Evolutionary conservation across 2,888 invertebrate species (phyloP).

Genomic region (Plusia festucae): DNA sequence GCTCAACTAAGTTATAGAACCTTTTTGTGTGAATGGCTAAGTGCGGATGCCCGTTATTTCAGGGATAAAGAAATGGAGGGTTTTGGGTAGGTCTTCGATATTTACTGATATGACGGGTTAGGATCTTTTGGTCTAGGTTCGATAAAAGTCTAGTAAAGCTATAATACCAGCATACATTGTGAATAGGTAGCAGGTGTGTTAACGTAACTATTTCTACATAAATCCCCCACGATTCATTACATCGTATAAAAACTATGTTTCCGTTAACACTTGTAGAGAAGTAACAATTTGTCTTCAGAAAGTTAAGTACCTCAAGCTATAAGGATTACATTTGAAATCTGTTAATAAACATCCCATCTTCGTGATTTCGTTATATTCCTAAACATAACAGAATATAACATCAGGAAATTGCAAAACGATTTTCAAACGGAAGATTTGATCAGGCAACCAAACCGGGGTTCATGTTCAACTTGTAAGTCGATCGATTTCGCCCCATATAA

Average conservation of each 20-base stretch:
- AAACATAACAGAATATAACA: too few relatives aligned
- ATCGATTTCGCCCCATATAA: conserved; percentile 2
- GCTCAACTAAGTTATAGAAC: conserved; percentile 40
- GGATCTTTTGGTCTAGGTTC: too few relatives aligned
- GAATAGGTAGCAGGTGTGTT: too few relatives aligned
- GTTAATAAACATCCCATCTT: background rate
- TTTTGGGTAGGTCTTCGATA: too few relatives aligned
- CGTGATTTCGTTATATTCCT: too few relatives aligned
- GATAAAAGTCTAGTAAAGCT: too few relatives aligned
- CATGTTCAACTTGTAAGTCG: conserved; percentile 2
- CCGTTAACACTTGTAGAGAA: background rate
- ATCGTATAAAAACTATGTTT: background rate
- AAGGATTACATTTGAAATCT: background rate
- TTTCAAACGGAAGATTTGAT: background rate
- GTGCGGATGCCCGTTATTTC: background rate
- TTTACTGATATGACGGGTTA: too few relatives aligned
- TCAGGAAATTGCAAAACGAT: background rate
- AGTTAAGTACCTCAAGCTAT: too few relatives aligned
- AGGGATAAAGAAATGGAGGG: too few relatives aligned
- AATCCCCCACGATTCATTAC: too few relatives aligned
- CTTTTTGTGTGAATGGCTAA: background rate
- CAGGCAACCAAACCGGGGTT: background rate
- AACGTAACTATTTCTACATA: too few relatives aligned
- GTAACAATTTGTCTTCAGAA: background rate
- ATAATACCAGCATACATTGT: too few relatives aligned